These are phyloP conservation scores for Myotis lucifugus DNA, from an alignment of 2,113 vertebrate species.

Conservation along the genomic window DNA sequence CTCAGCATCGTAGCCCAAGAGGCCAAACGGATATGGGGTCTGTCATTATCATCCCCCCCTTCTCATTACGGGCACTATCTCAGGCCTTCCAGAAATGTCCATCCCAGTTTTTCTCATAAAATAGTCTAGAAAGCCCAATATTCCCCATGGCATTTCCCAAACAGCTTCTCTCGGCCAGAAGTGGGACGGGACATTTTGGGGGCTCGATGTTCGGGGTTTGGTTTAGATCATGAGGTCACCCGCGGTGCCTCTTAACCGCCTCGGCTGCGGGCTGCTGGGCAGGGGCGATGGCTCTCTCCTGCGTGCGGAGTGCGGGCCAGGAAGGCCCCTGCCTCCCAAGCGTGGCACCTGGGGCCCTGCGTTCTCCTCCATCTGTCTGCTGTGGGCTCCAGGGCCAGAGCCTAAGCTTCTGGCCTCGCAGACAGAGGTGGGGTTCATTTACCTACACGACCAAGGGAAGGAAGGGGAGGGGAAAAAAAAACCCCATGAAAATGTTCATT, in stretches of 20 bases:
- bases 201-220: not conserved
- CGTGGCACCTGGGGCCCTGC: not conserved
- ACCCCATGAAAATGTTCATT: conserved; percentile 61
- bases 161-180: not conserved
- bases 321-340: not conserved
- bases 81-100: not conserved
- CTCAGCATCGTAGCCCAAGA: fast-evolving
- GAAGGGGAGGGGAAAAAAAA: not conserved
- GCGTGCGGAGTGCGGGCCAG: no score
- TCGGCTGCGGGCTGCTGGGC: not conserved
- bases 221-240: not conserved
- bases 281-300: not conserved
- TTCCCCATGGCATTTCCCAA: not conserved
- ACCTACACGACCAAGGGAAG: conserved; percentile 39
- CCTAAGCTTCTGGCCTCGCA: not conserved
- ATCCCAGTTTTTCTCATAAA: not conserved
- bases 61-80: not conserved
- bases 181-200: not conserved
- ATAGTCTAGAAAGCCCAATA: not conserved
- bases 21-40: not conserved
- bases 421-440: conserved; percentile 1
- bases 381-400: not conserved
- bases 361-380: not conserved
- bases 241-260: not conserved
- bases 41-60: not conserved